phyloP scores from a whole-genome alignment of 2,797 vertebrate genomes.

The Sebastes umbrosus region DNA sequence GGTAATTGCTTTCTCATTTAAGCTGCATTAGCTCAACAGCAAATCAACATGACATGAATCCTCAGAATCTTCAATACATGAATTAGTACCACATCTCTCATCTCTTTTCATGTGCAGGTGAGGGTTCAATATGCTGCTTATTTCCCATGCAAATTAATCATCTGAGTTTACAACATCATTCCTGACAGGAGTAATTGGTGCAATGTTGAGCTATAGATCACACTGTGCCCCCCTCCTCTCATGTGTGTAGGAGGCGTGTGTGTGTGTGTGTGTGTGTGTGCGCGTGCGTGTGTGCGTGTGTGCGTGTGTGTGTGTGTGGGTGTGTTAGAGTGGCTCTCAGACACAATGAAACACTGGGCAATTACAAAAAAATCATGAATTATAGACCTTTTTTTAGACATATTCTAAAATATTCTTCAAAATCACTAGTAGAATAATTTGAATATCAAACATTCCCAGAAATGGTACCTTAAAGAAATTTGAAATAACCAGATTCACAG shows the following conservation, averaged over 20 bases:
- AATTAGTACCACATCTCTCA: background rate
- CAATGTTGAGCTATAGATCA: background rate
- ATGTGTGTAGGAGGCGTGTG: background rate
- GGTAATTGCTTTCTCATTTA: background rate
- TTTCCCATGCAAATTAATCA: background rate
- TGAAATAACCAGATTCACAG: background rate
- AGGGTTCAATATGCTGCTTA: background rate
- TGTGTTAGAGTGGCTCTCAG: constrained; percentile 17
- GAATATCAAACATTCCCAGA: background rate
- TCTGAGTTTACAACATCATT: background rate
- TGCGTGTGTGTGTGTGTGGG: background rate
- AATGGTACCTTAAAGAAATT: background rate
- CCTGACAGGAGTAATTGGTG: constrained; percentile 22
- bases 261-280: background rate
- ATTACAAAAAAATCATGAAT: background rate
- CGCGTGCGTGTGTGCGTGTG: background rate
- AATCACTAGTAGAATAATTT: background rate
- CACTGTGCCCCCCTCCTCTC: background rate
- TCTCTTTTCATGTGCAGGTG: background rate
- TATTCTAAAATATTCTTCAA: background rate
- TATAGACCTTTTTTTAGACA: background rate
- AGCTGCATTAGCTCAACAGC: background rate
- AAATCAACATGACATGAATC: background rate
- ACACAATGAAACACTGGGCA: constrained; percentile 9
- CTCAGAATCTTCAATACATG: background rate